Base-by-base conservation (phyloP, 2,113 vertebrate species). In the Holacanthus passer region DNA sequence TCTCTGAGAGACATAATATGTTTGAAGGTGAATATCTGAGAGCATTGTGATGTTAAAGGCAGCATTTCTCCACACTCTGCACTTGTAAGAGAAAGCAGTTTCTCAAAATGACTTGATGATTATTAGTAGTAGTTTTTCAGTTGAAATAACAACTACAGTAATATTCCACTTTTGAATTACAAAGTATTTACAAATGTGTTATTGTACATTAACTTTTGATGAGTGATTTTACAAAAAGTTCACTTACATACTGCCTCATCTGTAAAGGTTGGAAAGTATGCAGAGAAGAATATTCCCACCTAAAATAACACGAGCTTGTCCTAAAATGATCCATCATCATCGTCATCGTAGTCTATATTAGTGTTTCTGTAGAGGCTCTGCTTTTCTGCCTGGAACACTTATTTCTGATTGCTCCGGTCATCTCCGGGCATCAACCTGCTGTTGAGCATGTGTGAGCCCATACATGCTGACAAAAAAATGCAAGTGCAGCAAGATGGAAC, bases 361-460 rank as follows among this genome's bases (percentile, higher is more conserved):
- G 3, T 50, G 45, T 12, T 4, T 13, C 9, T 48, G 20, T 3
- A 32, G 43, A 32, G 22, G 11, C 1, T 3, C 22, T 17, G 12
- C 45, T 8, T 13, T 13, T 68, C 6, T 4, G 41, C 29, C 45
- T n/a, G 29, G 6, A n/a, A 64, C 12, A 1, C 29, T 55, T 48
- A 31, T 69, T 37, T 16, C 66, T 45, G 27, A 66, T n/a, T 19
- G 52, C 48, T 67, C 50, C 24, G 60, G 27, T 58, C 81, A 59
- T 50, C 19, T 58, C 48, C 29, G 50, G 20, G 53, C 73, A 56
- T 31, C 29, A 10, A 29, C 73, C n/a, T 47, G 31, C 50, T 75
- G 45, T 43, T 59, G 16, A 52, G 62, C 11, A 2, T 59, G 52
- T 48, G 50, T 67, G 41, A 41, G 60, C 31, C 52, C 8, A 2